These are phyloP conservation scores for Notarius lentiginosus DNA, from an alignment of 2,113 vertebrate species.

Conservation along the genomic window DNA sequence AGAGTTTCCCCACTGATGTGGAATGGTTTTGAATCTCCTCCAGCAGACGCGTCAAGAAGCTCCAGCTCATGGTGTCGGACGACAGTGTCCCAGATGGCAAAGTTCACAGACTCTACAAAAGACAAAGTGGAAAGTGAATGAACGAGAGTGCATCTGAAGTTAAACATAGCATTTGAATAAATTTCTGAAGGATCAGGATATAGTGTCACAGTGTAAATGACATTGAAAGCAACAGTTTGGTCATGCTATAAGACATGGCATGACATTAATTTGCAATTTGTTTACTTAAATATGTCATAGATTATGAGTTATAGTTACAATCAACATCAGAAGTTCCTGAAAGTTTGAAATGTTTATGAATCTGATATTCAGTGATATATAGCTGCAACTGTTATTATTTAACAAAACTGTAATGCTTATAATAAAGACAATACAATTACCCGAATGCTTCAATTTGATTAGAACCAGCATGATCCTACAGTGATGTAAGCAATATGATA, in stretches of 20 bases:
- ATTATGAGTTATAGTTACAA: background rate
- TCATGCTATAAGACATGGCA: background rate
- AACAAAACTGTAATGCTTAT: background rate
- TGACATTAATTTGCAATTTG: background rate
- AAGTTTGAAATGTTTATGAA: background rate
- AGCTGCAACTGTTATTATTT: background rate
- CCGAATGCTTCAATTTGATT: background rate
- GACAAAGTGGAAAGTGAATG: background rate
- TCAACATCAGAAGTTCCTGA: background rate
- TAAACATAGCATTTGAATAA: background rate
- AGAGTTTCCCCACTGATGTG: constrained; percentile 98
- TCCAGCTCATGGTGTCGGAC: constrained; percentile 95
- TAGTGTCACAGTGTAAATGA: background rate
- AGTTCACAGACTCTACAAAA: constrained; percentile 76
- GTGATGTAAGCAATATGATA: background rate
- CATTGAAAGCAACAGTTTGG: background rate
- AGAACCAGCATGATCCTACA: background rate
- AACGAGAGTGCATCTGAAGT: background rate
- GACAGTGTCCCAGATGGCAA: constrained; percentile 76
- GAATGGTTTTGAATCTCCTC: constrained; percentile 99
- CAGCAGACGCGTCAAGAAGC: constrained; percentile 96
- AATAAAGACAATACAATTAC: background rate
- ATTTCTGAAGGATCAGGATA: too few species aligned
- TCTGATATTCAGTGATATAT: background rate
- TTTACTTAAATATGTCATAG: background rate